A percentile compares a stretch with the other conserved stretches of the same genome.
These are phyloP conservation scores for Sakesphorus luctuosus DNA, from an alignment of 2,113 vertebrate species.

Conservation along the genomic window DNA sequence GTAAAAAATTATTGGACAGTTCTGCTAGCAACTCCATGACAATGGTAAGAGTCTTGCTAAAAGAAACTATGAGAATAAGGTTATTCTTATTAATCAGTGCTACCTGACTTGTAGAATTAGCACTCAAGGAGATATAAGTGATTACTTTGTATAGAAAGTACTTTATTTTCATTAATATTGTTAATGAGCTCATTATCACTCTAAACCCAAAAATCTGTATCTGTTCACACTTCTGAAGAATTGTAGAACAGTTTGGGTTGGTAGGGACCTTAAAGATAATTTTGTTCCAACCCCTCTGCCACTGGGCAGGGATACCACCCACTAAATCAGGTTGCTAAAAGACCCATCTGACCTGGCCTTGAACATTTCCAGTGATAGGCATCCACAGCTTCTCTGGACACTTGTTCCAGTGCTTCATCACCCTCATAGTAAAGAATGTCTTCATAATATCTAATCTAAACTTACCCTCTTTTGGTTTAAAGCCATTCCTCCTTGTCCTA, in stretches of 20 bases:
- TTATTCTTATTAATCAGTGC: not conserved
- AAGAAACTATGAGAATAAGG: not conserved
- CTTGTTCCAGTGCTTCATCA: not conserved
- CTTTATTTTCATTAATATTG: not conserved
- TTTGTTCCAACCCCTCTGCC: not conserved
- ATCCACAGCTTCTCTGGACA: not conserved
- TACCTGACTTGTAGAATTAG: not conserved
- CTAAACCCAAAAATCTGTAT: not conserved
- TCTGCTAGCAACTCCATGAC: not conserved
- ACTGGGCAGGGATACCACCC: not conserved
- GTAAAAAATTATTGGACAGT: conserved; percentile 41
- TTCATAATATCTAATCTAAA: not conserved
- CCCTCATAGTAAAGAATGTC: not conserved
- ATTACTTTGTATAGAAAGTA: not conserved
- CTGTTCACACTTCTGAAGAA: not conserved
- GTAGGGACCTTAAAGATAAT: not conserved
- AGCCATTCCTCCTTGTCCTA: not conserved
- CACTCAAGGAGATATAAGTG: not conserved
- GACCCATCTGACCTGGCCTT: too few species aligned
- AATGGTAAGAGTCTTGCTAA: not conserved
- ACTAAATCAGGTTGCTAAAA: not conserved
- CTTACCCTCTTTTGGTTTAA: not conserved
- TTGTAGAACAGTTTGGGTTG: not conserved
- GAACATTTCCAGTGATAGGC: not conserved
- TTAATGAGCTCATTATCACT: not conserved